phyloP scores from a whole-genome alignment of 2,113 vertebrate species.

The Cynopterus brachyotis region DNA sequence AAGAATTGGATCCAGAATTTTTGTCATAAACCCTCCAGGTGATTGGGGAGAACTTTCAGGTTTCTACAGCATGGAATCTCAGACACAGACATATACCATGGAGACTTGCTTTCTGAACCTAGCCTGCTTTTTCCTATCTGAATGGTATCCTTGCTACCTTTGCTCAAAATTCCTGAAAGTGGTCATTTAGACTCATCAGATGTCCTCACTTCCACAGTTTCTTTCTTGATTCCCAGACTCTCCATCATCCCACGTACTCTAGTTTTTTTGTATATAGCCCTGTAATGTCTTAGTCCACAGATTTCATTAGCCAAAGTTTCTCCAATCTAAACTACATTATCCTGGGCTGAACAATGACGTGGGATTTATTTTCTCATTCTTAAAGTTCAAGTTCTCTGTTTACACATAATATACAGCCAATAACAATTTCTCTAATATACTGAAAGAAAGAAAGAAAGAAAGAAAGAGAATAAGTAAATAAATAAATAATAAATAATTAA shows the following conservation, averaged over 20 bases:
- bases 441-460: neutral
- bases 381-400: neutral
- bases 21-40: neutral
- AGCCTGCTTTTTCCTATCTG: neutral
- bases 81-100: accelerated
- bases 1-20: neutral
- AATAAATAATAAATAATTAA: neutral
- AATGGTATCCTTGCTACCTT: neutral
- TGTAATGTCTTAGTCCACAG: neutral
- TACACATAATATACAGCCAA: neutral
- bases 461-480: too few relatives aligned
- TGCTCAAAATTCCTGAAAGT: neutral
- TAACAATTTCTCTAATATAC: neutral
- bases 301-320: neutral
- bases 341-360: neutral
- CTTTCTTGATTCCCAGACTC: neutral
- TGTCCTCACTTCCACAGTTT: neutral
- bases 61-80: neutral
- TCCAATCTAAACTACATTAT: neutral
- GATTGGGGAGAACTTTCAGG: neutral
- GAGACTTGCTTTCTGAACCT: neutral
- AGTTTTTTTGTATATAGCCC: neutral
- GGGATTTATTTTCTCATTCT: neutral
- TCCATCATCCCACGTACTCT: neutral
- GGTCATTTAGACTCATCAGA: neutral